Evolutionary conservation across 2,113 vertebrate genomes (phyloP), one percentile per base, ranked within the genome.

Genomic region (Dasyurus viverrinus): DNA sequence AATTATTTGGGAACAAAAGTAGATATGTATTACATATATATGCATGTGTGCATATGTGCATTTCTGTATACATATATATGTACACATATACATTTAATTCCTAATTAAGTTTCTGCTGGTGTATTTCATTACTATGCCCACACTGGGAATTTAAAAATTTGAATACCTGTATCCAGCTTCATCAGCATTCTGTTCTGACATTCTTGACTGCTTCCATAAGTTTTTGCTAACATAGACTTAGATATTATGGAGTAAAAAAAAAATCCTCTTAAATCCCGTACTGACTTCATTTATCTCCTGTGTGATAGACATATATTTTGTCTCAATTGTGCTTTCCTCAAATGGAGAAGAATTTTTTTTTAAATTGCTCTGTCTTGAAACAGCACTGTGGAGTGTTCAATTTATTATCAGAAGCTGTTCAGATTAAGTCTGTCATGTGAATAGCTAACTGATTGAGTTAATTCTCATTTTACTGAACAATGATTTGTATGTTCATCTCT

Each of bases 391-490:
- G 68, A 84, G n/a, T 84, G 68, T 84, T 84, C 68, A 84, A 84
- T 42, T 84, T 84, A n/a, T 76, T 76, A 84, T 84, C 68, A 42
- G 68, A 84, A 84, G 68, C n/a, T 84, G 68, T 84, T 84, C 68
- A 84, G 68, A 84, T 84, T 42, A 84, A 42, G 68, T 84, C 68
- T 84, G 68, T 84, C 68, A 23, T 42, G 19, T 84, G 68, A 84
- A 84, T 84, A 84, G 36, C 60, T 60, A 57, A 57, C 60, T 76
- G 60, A 76, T 76, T 76, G 60, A 76, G 68, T 42, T 84, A 84
- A 84, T 84, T 84, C 68, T 84, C 68, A 84, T 84, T 84, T 84
- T 84, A 42, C 68, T 84, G 68, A 84, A 84, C 68, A 84, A 84
- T 84, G 68, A 84, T 84, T 84, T 84, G 68, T 84, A 42, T 84